Conservation (phyloP, 2,888 invertebrate species). For the Megastigmus dorsalis region DNA sequence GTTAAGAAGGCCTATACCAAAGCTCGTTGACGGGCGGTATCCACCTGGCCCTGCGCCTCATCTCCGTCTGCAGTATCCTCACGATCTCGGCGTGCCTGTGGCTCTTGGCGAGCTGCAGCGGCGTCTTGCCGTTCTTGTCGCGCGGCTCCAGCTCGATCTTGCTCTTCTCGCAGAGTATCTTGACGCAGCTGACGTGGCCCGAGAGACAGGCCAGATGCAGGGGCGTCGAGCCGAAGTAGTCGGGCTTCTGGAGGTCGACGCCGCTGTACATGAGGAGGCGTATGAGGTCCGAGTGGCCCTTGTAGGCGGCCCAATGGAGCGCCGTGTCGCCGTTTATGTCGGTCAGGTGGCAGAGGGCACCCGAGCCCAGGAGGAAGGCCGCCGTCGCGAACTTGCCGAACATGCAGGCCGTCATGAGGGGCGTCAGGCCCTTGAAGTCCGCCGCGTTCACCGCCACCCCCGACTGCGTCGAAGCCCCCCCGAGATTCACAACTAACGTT, state of each 20-base stretch:
- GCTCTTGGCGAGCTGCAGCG: slow-evolving; percentile 90
- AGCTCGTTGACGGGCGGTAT: slow-evolving; percentile 91
- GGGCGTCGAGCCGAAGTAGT: slow-evolving; percentile 94
- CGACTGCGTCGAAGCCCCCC: no score
- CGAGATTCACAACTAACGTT: no score
- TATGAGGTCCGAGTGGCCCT: slow-evolving; percentile 92
- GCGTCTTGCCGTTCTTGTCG: slow-evolving; percentile 95
- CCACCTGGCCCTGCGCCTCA: slow-evolving; percentile 87
- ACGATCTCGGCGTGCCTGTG: slow-evolving; percentile 91
- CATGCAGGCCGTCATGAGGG: slow-evolving; percentile 94
- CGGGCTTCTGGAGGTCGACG: slow-evolving; percentile 90
- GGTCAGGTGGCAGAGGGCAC: slow-evolving; percentile 88
- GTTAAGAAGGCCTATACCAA: slow-evolving; percentile 75
- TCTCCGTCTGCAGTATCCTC: slow-evolving; percentile 86
- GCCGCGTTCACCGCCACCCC: slow-evolving; percentile 93
- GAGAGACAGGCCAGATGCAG: slow-evolving; percentile 92
- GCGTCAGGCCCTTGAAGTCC: slow-evolving; percentile 92
- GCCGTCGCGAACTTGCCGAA: slow-evolving; percentile 93
- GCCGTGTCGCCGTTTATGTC: slow-evolving; percentile 96
- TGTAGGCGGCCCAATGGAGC: slow-evolving; percentile 95
- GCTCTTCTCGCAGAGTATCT: slow-evolving; percentile 92
- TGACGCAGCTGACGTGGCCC: slow-evolving; percentile 90
- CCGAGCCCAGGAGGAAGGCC: slow-evolving; percentile 92
- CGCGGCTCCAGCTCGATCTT: slow-evolving; percentile 90
- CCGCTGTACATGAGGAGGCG: slow-evolving; percentile 92